Evolutionary conservation across 2,888 invertebrate genomes (phyloP), one percentile per base, ranked within the genome.

Genomic region (Aethes cnicana): DNA sequence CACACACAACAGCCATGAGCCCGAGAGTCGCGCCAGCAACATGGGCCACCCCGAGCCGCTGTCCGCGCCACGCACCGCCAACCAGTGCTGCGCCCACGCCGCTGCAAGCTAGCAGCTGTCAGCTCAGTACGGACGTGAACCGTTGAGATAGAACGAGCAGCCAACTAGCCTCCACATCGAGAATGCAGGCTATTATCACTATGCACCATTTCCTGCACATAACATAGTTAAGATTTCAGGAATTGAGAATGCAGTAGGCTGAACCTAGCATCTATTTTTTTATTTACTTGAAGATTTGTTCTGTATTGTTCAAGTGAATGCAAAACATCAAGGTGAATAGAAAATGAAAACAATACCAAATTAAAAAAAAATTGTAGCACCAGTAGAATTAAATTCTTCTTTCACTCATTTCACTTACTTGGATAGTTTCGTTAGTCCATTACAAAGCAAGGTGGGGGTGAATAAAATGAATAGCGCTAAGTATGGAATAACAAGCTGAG

Each of bases 91-190:
- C 94, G 0, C 96, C 95, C 47, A 96, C 95, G 3, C 95, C 95
- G 56, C 95, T 95, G 78, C 96, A 96, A 59, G 96, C 95, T 66
- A 97, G 84, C 71, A 97, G 90, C 94, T 96, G 92, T 84, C 93
- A 93, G 81, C 86, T 85, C 55, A 90, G 64, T 30, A 87, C 89
- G 1, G 90, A 90, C 0, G 90, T 90, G 63, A 82, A 90, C 7
- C 90, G 66, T 81, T 96, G 96, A 0, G 96, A 95, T 73, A 94
- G 92, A 9, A 96, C 95, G 55, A 96, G 91, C 55, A 96, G 84
- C 77, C 94, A 96, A 72, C 95, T 94, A 4, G 96, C 96, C 83
- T 96, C 95, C n/a, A 97, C 96, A 72, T 97, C 96, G 55, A 96
- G 91, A 41, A 93, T 80, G 20, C 96, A 95, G 8, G 96, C 91